These are phyloP conservation scores for Hoplodrina ambigua DNA, from an alignment of 2,888 invertebrate species.

Conservation along the genomic window DNA sequence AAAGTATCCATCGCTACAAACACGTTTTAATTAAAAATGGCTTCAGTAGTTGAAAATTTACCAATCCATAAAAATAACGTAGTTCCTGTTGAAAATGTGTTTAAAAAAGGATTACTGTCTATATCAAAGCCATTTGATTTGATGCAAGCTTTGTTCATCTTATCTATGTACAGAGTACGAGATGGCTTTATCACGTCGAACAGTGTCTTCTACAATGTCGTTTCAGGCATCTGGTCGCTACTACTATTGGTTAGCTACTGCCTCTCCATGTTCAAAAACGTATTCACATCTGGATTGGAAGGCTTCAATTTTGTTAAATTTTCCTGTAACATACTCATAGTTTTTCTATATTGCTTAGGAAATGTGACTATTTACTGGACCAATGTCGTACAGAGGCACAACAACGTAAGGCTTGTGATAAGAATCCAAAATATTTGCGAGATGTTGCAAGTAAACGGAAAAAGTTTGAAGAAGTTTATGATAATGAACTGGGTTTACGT, in stretches of 20 bases:
- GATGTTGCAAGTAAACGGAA: background rate
- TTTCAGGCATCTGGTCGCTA: background rate
- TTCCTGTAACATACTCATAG: background rate
- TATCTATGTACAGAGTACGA: background rate
- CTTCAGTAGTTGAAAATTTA: background rate
- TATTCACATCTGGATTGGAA: background rate
- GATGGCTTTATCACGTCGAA: background rate
- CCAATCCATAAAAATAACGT: background rate
- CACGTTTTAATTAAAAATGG: background rate
- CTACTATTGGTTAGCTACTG: background rate
- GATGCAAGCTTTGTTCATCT: background rate
- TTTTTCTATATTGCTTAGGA: background rate
- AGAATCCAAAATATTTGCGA: slow-evolving; percentile 12
- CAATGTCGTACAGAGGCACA: background rate
- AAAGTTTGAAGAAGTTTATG: background rate
- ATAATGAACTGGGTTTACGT: background rate
- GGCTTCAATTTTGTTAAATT: background rate
- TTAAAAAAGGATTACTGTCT: slow-evolving; percentile 2
- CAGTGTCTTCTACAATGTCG: background rate
- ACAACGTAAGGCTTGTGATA: background rate
- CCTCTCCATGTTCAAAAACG: background rate
- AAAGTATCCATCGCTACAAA: background rate
- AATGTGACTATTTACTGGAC: background rate
- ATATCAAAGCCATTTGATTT: background rate
- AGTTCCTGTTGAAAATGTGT: background rate